Conservation (phyloP, 2,113 vertebrate species). For the Syngnathus scovelli region DNA sequence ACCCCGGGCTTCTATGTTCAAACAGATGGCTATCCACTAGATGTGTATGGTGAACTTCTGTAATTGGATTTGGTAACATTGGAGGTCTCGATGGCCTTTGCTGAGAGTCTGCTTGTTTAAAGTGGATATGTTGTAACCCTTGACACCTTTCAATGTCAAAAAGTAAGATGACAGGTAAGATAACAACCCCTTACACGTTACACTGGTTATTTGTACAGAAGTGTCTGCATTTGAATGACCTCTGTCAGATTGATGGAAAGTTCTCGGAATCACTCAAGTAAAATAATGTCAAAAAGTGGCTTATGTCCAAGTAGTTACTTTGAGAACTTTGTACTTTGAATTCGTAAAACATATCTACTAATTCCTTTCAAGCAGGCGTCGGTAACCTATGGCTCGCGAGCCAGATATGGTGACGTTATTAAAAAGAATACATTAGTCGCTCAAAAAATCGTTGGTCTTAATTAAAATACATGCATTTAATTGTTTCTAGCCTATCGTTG, state of each 20-base stretch:
- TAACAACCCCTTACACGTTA: constrained; percentile 34
- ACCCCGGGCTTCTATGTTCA: no score
- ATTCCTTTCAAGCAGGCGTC: no score
- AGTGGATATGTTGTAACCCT: constrained; percentile 32
- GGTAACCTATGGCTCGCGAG: no score
- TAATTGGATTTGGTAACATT: constrained; percentile 46
- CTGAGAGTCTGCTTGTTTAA: constrained; percentile 39
- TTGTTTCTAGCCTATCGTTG: no score
- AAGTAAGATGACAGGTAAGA: constrained; percentile 28
- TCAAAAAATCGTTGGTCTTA: no score
- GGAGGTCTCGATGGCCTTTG: constrained; percentile 51
- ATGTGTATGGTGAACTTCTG: constrained; percentile 32
- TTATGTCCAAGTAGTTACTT: neutral
- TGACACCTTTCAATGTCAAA: constrained; percentile 34
- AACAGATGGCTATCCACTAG: neutral
- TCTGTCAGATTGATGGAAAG: neutral
- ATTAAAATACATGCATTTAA: no score
- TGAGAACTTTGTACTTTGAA: neutral
- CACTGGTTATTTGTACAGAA: constrained; percentile 14
- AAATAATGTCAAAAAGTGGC: neutral
- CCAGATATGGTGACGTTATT: no score
- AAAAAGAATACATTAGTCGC: no score
- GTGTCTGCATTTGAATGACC: neutral
- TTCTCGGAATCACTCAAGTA: neutral
- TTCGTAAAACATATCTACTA: no score